Evolutionary conservation across 2,888 invertebrate species (phyloP).

Genomic region (Aphodius sticticus): DNA sequence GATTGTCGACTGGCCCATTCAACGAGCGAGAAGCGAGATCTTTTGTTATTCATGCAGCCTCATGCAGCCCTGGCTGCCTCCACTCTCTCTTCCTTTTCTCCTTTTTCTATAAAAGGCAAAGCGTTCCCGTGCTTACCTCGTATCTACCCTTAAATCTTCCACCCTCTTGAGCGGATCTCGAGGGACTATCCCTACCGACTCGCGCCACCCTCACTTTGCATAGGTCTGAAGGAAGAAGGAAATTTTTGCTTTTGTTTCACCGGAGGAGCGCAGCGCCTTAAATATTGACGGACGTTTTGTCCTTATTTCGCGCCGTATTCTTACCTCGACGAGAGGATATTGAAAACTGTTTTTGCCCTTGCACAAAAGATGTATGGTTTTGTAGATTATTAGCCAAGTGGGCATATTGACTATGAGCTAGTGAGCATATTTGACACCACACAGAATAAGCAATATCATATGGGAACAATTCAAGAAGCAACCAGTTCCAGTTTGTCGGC

Average conservation of each 20-base stretch:
- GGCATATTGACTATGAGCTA: too few relatives aligned
- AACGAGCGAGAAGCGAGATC: constrained; percentile 12
- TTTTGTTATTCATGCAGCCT: constrained; percentile 24
- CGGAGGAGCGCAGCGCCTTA: constrained; percentile 17
- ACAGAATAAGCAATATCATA: too few relatives aligned
- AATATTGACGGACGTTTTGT: constrained; percentile 28
- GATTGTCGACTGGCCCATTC: constrained; percentile 14
- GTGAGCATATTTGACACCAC: too few relatives aligned
- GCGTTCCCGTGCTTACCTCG: constrained; percentile 27
- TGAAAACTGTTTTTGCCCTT: neutral
- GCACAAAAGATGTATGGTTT: too few relatives aligned
- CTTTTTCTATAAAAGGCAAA: constrained; percentile 22
- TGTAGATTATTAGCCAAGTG: too few relatives aligned
- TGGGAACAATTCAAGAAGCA: too few relatives aligned
- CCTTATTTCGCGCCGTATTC: neutral
- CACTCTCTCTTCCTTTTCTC: constrained; percentile 14
- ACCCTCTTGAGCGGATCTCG: constrained; percentile 20
- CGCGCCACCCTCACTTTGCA: constrained; percentile 18
- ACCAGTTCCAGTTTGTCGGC: too few relatives aligned
- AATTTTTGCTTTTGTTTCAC: constrained; percentile 27
- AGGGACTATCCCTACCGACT: constrained; percentile 14
- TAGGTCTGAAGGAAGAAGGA: constrained; percentile 15
- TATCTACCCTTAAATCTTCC: constrained; percentile 24
- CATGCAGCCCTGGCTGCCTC: constrained; percentile 8
- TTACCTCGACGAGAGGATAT: constrained; percentile 8